Base-by-base conservation (phyloP, 2,113 vertebrate genomes). In the Mustelus asterias region DNA sequence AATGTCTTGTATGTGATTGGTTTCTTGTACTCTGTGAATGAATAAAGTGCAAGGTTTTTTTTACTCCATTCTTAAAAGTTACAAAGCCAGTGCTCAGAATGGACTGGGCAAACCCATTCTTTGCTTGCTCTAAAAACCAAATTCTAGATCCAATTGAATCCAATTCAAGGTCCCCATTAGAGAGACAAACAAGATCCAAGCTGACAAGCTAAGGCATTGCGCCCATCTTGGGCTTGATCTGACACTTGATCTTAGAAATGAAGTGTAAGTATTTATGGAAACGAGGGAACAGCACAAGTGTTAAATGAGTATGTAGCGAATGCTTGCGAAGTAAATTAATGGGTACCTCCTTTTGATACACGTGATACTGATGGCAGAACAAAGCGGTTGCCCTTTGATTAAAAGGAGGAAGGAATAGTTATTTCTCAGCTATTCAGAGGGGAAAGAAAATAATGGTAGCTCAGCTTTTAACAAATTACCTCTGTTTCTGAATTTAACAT, bases 401-500 rank as follows among this genome's bases (percentile, higher is more conserved):
- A 67, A 69, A 60, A 29, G 88, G 33, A 63, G 26, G 9, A 90
- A 83, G 58, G 54, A 90, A 69, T 24, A 41, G 22, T 20, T n/a
- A 41, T 44, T 69, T 69, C n/a, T 44, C 44, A 69, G 7, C 92
- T 94, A 44, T 69, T 70, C 18, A 44, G 37, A 67, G 65, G 29
- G 60, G n/a, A 16, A 37, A 60, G 60, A 60, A 90, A 37, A 18
- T n/a, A 69, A 94, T 67, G 65, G 20, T 26, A 69, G 22, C 41
- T 67, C 63, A 94, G 92, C 37, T 94, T 69, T 94, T 94, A 94
- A 26, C 37, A 94, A 94, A 44, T 69, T 69, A 5, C 44, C 20
- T 94, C 41, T 16, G 54, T 48, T 72, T 95, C 24, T 95, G 37
- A 94, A 96, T 96, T 96, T 96, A 98, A 98, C 97, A 98, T 99